Base-by-base conservation (phyloP, 2,113 vertebrate species). In the Terrapene triunguis region DNA sequence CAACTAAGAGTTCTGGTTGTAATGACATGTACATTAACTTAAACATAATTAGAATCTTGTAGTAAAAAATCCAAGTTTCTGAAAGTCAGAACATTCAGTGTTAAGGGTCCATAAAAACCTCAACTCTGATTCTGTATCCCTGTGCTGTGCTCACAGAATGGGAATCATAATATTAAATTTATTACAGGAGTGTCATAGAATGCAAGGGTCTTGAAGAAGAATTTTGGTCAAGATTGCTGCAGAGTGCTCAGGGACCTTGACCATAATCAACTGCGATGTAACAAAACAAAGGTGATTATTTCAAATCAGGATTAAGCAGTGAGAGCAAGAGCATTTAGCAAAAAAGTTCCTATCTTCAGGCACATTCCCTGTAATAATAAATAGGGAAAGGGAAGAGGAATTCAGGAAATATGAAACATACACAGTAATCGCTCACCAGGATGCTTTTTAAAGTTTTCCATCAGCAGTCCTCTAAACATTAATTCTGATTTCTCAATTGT, bases 91-190 rank as follows among this genome's bases (percentile, higher is more conserved):
- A 69, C 19, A 69, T 10, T 38, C 16, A 12, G 10, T 27, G 5
- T 16, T 78, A 14, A 42, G 74, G 42, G 6, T 47, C 25, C 42
- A 47, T 27, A 47, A 25, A 78, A 78, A 78, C 74, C 24, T 47
- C 42, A 78, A 8, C 84, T 96, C 94, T 62, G 85, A 89, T 81
- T 90, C 53, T 93, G 62, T 76, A 82, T 86, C 85, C 76, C 82
- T 93, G 19, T 55, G 17, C 59, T 86, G 84, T 32, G n/a, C 85
- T 72, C 90, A 59, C 78, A 84, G 42, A 88, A 79, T 25, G 89
- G 83, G 81, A 65, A 92, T 2, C n/a, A 9, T 38, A 72, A 21
- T 21, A 38, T 0, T 14, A 84, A 53, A 78, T 88, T 78, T 38
- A 88, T 0, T 1, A 85, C 38, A 48, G 84, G 21, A 89, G 29